Evolutionary conservation across 1,140 invertebrate genomes (phyloP), one percentile per base, ranked within the genome.

Genomic region (Panulirus ornatus): DNA sequence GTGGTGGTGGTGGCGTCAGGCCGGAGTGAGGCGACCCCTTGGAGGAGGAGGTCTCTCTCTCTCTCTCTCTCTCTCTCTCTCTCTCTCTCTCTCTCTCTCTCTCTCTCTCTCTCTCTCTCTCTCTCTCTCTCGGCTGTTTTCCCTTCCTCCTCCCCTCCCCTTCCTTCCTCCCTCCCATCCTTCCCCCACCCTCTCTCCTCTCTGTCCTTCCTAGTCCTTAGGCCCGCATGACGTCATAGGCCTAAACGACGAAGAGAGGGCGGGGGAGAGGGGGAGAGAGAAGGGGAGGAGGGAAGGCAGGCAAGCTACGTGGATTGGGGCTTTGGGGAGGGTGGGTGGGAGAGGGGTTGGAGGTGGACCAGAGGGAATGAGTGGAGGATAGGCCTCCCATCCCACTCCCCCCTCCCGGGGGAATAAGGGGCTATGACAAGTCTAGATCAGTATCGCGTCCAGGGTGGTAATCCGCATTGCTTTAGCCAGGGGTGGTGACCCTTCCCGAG

Each of bases 211-310:
- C 22, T 58, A 79, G 73, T 51, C 47, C 88, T 75, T 71, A 75
- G 79, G 34, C 66, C 73, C 81, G 88, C 88, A 89, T 89, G 88
- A 83, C 88, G 88, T 89, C 88, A 89, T 89, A 89, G 88, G 88
- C 88, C 71, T 42, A 84, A 44, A 51, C 78, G n/a, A 19, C 88
- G 79, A 66, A n/a, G 70, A 82, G 87, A 83, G 58, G 78, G 58
- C 11, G 76, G 58, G 51, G 40, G 36, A 19, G 78, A 47, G 36
- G 78, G 66, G 70, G 42, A n/a, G n/a, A n/a, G n/a, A n/a, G n/a
- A n/a, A n/a, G n/a, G n/a, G n/a, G n/a, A n/a, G n/a, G n/a, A n/a
- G n/a, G n/a, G n/a, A n/a, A n/a, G n/a, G n/a, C n/a, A n/a, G n/a
- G n/a, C n/a, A n/a, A n/a, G n/a, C n/a, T n/a, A n/a, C n/a, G n/a